phyloP scores from a whole-genome alignment of 2,888 invertebrate species.

The Mellilla xanthometata region DNA sequence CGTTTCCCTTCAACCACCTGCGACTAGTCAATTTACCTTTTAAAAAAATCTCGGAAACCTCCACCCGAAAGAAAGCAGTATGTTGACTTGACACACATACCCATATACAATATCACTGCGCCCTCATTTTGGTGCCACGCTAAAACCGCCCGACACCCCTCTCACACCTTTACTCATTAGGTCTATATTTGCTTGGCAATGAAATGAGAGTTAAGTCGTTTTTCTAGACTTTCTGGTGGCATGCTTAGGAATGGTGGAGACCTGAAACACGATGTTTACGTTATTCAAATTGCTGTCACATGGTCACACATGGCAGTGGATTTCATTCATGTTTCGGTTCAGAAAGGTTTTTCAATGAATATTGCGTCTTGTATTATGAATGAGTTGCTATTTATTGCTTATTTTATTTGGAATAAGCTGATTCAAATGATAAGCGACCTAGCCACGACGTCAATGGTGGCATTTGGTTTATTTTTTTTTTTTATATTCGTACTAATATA shows the following conservation, averaged over 20 bases:
- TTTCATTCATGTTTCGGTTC: slow-evolving; percentile 37
- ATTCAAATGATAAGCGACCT: too few species aligned
- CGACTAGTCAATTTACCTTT: slow-evolving; percentile 78
- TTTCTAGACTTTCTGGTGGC: slow-evolving; percentile 41
- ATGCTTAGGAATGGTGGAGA: slow-evolving; percentile 65
- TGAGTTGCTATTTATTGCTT: too few species aligned
- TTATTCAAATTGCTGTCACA: slow-evolving; percentile 72
- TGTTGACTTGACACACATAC: slow-evolving; percentile 78
- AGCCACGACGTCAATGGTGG: too few species aligned
- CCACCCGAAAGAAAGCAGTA: slow-evolving; percentile 68
- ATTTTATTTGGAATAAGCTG: too few species aligned
- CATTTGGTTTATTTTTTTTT: too few species aligned
- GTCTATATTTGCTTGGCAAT: slow-evolving; percentile 53
- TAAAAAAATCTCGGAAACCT: slow-evolving; percentile 69
- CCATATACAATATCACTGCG: slow-evolving; percentile 58
- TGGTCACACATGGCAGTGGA: slow-evolving; percentile 44
- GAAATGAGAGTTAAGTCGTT: slow-evolving; percentile 41
- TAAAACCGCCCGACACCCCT: slow-evolving; percentile 52
- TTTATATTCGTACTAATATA: too few species aligned
- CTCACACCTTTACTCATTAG: slow-evolving; percentile 59
- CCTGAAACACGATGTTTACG: slow-evolving; percentile 67
- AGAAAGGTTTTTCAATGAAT: slow-evolving; percentile 5
- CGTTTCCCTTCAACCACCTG: slow-evolving; percentile 71
- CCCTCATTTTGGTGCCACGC: slow-evolving; percentile 62
- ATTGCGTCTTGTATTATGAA: neutral